A percentile compares a stretch with the other conserved stretches of the same genome.
Evolutionary conservation across 2,797 vertebrate species (phyloP).

Genomic region (Muscicapa striata): DNA sequence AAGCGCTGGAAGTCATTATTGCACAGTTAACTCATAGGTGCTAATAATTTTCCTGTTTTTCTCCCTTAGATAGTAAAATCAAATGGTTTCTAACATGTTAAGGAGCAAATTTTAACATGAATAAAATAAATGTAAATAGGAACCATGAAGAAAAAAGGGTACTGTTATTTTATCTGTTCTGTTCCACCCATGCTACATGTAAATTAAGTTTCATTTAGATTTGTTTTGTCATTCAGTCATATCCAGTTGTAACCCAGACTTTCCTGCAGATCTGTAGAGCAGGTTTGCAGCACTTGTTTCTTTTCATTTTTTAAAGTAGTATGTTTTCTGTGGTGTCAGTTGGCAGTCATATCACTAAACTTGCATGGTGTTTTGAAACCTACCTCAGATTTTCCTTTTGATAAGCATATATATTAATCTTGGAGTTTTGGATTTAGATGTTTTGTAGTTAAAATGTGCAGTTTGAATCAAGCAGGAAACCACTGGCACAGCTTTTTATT

Average conservation of each 20-base stretch:
- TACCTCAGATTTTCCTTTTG: not conserved
- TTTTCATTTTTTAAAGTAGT: not conserved
- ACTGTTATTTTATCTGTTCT: conserved; percentile 31
- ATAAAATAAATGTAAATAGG: conserved; percentile 27
- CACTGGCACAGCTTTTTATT: not conserved
- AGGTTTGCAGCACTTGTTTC: not conserved
- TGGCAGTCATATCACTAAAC: not conserved
- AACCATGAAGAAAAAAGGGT: not conserved
- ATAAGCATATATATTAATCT: not conserved
- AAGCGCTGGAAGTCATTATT: not conserved
- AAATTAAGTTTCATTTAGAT: conserved; percentile 45
- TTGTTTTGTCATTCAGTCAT: conserved; percentile 18
- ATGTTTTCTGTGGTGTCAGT: not conserved
- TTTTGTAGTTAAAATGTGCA: not conserved
- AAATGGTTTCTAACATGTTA: conserved; percentile 37
- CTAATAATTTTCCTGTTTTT: conserved; percentile 56
- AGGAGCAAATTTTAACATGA: conserved; percentile 22
- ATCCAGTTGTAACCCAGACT: not conserved
- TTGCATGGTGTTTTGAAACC: not conserved
- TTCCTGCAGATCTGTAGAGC: not conserved
- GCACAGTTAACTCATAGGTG: not conserved
- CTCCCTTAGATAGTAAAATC: conserved; percentile 36
- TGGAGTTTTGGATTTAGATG: not conserved
- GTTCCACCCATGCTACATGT: not conserved
- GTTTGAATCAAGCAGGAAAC: not conserved